Base-by-base conservation (phyloP, 2,888 invertebrate species). In the Eretmocerus hayati region DNA sequence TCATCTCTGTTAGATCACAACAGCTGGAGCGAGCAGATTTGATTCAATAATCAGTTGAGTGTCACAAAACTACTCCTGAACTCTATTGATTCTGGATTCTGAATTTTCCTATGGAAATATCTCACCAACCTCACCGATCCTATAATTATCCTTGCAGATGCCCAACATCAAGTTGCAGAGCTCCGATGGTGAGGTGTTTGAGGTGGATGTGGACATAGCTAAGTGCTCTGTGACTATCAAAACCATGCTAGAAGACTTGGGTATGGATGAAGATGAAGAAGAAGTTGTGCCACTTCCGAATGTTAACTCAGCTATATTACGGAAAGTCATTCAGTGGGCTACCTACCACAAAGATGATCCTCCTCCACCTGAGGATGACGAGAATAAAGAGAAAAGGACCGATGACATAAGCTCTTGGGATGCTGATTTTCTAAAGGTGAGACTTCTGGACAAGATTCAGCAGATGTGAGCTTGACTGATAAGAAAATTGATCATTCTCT, bases 391-490 rank as follows among this genome's bases (percentile, higher is more conserved):
- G 67, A 97, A 96, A 66, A 78, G 97, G n/a, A 97, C 97, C 1
- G 97, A 99, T 69, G 97, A 99, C 67, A 99, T 99, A 59, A 91
- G 91, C 20, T 92, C 93, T 0, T 99, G 99, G 99, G 99, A 99
- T 76, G 92, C 94, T 0, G 97, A 99, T 71, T 99, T 99, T 66
- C 75, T 99, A 8, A 99, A 99, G 79, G 70, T 66, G 52, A 16
- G 13, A 40, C 18, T 33, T 26, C 26, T 26, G n/a, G n/a, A n/a
- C n/a, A n/a, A n/a, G n/a, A n/a, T n/a, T n/a, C n/a, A n/a, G n/a
- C n/a, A n/a, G n/a, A n/a, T n/a, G n/a, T n/a, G n/a, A n/a, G n/a
- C n/a, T n/a, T n/a, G n/a, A n/a, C n/a, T n/a, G n/a, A n/a, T n/a
- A n/a, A n/a, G n/a, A n/a, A n/a, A n/a, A n/a, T n/a, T n/a, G n/a